Base-by-base conservation (phyloP, 1,140 invertebrate genomes). In the Drosophila rhopaloa region DNA sequence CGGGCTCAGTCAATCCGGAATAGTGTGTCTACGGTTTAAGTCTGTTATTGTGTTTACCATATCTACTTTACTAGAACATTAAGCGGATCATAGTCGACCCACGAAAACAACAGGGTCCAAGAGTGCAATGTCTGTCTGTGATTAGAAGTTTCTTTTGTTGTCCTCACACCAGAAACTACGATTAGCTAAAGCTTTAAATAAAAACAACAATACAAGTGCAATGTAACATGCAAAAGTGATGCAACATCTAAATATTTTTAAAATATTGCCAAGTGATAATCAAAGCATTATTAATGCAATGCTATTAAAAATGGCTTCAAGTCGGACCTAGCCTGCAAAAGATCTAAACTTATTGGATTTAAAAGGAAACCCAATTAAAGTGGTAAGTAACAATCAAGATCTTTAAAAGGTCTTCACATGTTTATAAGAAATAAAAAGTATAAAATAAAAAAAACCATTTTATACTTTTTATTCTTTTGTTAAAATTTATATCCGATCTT, bases 111-210 rank as follows among this genome's bases (percentile, higher is more conserved):
- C 37, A 65, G 46, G 83, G 83, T 83, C 76, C 82, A 79, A 86
- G 76, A 88, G 83, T 86, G 80, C 84, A 89, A 89, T 88, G 84
- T 77, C 84, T 83, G 76, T 51, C 47, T 67, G 66, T 83, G 84
- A 83, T 83, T 89, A 83, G 53, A 59, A 72, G 68, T 57, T 59
- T 80, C 84, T 88, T 88, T 86, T 86, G 83, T 86, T 83, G 82
- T 77, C 50, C 72, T 19, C n/a, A 7, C n/a, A 32, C 66, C 75
- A 78, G 73, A 63, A 72, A 79, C 59, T 68, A 54, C 67, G 75
- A 71, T 77, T 72, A 63, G 50, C 44, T 27, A 54, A 46, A 78
- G 81, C 68, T 81, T 81, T 70, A 72, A 79, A 62, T 60, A 79
- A 75, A 53, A 71, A 67, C 50, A 73, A 75, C 60, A 43, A 76